Evolutionary conservation across 2,797 vertebrate genomes (phyloP), one percentile per base, ranked within the genome.

Genomic region (Sitta carolinensis): DNA sequence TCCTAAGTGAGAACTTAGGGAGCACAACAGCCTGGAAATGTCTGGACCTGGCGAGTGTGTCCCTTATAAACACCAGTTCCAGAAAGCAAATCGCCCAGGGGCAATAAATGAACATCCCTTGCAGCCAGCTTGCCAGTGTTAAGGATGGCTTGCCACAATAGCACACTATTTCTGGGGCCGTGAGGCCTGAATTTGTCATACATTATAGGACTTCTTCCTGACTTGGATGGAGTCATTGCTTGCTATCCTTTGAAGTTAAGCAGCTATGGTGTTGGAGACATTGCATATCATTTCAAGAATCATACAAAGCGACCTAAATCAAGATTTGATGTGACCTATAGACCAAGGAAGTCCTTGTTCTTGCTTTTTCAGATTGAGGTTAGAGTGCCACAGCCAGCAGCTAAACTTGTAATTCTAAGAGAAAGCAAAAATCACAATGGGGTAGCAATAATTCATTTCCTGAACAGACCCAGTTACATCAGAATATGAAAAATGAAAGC

Each of bases 401-500:
- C n/a, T 76, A 69, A 88, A 82, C 70, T 59, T 47, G 19, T 25
- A 78, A 73, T 87, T 87, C 40, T 61, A 66, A 84, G 47, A 69
- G 43, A 91, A 91, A 92, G 77, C 69, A 91, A 86, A 76, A 93
- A 59, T 67, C 55, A 43, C 2, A 7, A 45, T 1, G 0, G 42
- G 4, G 4, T 29, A 73, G 70, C 87, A 91, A 93, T 97, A 95
- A 95, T 3, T 96, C 82, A 87, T 77, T 84, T 90, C 67, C 63
- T 58, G 30, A 84, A 63, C 2, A 91, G 83, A 94, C 93, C 96
- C 70, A 94, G 85, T 96, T 96, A 96, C 66, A 87, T 95, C 94
- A 95, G 63, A 73, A 29, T 38, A 72, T 93, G 95, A 97, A 90
- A 95, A 96, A 96, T 94, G 94, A 91, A 93, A 67, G 42, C 59